These are phyloP conservation scores for Argyresthia albistria DNA, from an alignment of 2,888 invertebrate genomes.

Conservation along the genomic window DNA sequence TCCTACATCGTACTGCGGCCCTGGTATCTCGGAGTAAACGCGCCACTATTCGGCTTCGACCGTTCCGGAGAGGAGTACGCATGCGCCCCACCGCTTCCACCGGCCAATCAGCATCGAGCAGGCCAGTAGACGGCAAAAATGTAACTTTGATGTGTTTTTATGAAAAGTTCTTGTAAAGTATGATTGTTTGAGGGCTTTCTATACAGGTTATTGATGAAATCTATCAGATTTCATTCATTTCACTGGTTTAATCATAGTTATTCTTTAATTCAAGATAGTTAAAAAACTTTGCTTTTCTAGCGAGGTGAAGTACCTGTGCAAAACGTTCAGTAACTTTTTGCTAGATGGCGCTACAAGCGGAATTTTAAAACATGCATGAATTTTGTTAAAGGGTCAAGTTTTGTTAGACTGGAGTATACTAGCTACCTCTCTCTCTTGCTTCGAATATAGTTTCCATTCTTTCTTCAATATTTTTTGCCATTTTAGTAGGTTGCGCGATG, in stretches of 20 bases:
- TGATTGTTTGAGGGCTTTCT: no score
- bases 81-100: slow-evolving; percentile 58
- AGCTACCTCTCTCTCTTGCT: no score
- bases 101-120: slow-evolving; percentile 55
- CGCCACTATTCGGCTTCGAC: slow-evolving; percentile 68
- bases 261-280: neutral
- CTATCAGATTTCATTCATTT: neutral
- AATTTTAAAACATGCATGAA: neutral
- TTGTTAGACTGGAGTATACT: no score
- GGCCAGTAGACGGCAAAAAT: neutral
- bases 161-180: neutral
- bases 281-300: neutral
- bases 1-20: slow-evolving; percentile 64
- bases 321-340: slow-evolving; percentile 39
- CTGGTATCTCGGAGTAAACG: slow-evolving; percentile 66
- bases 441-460: no score
- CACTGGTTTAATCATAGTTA: no score
- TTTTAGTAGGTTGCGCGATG: no score
- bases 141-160: neutral
- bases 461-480: no score
- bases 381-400: neutral
- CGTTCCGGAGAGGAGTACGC: slow-evolving; percentile 56
- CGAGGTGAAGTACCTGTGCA: slow-evolving; percentile 13
- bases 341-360: slow-evolving; percentile 49
- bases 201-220: slow-evolving; percentile 8